Conservation (phyloP, 2,888 invertebrate genomes). For the Gastracanthus pulcherrimus region DNA sequence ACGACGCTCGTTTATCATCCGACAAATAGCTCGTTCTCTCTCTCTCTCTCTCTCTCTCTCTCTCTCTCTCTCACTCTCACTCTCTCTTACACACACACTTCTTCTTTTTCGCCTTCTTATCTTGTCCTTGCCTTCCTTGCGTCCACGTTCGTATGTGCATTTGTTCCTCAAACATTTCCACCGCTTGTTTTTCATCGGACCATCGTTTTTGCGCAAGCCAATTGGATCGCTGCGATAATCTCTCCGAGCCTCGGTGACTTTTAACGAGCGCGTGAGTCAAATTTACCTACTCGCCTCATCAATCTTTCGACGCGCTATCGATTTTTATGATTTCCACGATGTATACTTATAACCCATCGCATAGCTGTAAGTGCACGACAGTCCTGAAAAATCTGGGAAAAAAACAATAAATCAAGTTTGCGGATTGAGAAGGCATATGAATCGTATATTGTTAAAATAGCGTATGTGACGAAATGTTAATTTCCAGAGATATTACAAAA, state of each 20-base stretch:
- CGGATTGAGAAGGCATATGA: background rate
- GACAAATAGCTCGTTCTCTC: constrained; percentile 73
- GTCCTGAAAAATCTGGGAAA: background rate
- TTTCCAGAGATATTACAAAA: too few species aligned
- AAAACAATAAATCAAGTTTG: constrained; percentile 6
- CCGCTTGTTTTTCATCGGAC: constrained; percentile 30
- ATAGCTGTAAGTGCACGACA: background rate
- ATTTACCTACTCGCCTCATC: background rate
- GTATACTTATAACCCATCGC: too few species aligned
- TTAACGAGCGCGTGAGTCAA: background rate
- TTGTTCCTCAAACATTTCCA: too few species aligned
- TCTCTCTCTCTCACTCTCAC: constrained; percentile 58
- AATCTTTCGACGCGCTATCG: constrained; percentile 16
- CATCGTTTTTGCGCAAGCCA: background rate
- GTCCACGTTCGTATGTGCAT: background rate
- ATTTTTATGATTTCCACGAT: constrained; percentile 23
- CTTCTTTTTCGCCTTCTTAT: constrained; percentile 24
- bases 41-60: constrained; percentile 44
- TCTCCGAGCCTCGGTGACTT: background rate
- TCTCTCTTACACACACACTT: constrained; percentile 42
- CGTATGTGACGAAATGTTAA: too few species aligned
- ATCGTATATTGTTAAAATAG: too few species aligned
- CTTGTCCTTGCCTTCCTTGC: constrained; percentile 34
- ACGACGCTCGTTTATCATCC: constrained; percentile 77
- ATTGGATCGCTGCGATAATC: constrained; percentile 2